phyloP scores from a whole-genome alignment of 1,140 invertebrate species.

The Zaprionus ornatus region DNA sequence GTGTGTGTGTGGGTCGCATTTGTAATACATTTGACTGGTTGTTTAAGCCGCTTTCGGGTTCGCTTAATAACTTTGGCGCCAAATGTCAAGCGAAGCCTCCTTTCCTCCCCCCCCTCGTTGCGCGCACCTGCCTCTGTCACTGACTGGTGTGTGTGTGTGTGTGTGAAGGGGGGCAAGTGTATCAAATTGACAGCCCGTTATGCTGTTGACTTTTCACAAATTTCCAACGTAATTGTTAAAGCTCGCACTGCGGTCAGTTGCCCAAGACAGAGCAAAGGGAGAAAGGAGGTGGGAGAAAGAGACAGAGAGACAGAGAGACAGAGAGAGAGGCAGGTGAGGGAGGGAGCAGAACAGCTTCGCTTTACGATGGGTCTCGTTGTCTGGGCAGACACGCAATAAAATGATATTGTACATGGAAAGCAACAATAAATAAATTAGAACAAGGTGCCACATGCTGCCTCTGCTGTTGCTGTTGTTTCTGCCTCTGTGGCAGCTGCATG shows the following conservation, averaged over 20 bases:
- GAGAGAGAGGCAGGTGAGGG: too few species aligned
- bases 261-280: neutral
- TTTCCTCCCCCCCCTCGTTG: neutral
- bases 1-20: conserved; percentile 30
- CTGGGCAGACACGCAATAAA: conserved; percentile 63
- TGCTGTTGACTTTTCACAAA: conserved; percentile 70
- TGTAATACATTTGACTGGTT: conserved; percentile 68
- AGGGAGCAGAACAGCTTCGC: too few species aligned
- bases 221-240: conserved; percentile 75
- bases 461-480: neutral
- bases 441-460: conserved; percentile 59
- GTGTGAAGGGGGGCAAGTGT: conserved; percentile 52
- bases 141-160: conserved; percentile 17
- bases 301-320: neutral
- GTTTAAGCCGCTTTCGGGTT: conserved; percentile 63
- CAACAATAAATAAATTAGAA: conserved; percentile 79
- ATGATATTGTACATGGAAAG: conserved; percentile 67
- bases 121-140: neutral
- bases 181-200: conserved; percentile 72
- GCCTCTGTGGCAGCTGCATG: neutral
- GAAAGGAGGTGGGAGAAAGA: neutral
- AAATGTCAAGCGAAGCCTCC: conserved; percentile 49
- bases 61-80: conserved; percentile 77
- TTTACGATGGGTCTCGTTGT: neutral
- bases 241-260: conserved; percentile 46